These are phyloP conservation scores for Athalia rosae DNA, from an alignment of 2,888 invertebrate species.

Conservation along the genomic window DNA sequence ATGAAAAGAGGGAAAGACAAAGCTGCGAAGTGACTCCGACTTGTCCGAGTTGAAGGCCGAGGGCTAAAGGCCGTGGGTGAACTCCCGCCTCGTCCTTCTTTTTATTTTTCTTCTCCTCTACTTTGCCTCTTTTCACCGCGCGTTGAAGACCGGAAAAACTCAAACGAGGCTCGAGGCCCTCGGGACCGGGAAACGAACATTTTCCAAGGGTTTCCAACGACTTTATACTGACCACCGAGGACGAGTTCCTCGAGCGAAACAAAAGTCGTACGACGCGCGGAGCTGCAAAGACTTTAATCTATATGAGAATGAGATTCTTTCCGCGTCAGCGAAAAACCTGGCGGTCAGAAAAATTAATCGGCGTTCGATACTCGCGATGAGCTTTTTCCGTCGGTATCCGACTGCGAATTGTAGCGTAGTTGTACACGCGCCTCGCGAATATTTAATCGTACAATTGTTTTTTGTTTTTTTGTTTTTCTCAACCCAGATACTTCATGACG, in stretches of 20 bases:
- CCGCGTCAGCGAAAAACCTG: neutral
- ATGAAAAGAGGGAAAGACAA: slow-evolving; percentile 43
- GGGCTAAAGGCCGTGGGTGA: neutral
- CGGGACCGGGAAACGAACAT: slow-evolving; percentile 6
- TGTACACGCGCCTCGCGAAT: no score
- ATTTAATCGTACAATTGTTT: no score
- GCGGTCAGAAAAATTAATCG: neutral
- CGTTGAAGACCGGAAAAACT: slow-evolving; percentile 28
- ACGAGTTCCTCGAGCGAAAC: neutral
- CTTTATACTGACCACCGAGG: slow-evolving; percentile 26
- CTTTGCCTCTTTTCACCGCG: slow-evolving; percentile 1
- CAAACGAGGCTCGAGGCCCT: slow-evolving; percentile 25
- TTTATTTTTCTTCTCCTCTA: neutral
- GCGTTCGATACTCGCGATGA: neutral
- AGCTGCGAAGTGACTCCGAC: slow-evolving; percentile 30
- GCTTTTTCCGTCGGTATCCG: neutral
- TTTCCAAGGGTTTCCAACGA: neutral
- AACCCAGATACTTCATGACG: no score
- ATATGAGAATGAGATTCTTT: slow-evolving; percentile 6
- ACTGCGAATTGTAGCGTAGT: no score
- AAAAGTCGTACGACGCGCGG: neutral
- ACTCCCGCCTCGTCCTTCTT: neutral
- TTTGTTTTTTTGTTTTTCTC: no score
- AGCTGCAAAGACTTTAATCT: neutral
- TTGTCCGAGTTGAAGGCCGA: slow-evolving; percentile 11